Evolutionary conservation across 23 tunicate genomes (phyloP).

Genomic region (Styela plicata): DNA sequence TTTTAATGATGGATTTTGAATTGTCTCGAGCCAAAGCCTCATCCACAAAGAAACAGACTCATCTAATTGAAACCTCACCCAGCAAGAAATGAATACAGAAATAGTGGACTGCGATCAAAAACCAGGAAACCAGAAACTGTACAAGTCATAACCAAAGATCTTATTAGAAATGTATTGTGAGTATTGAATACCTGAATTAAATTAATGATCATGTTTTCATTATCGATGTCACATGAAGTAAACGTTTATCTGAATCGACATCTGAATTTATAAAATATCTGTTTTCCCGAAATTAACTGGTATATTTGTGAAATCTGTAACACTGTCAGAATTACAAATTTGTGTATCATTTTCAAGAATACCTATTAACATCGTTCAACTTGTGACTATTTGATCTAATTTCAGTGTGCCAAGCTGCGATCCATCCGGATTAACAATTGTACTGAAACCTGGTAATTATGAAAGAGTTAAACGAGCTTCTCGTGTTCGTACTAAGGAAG

Average conservation of each 20-base stretch:
- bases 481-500: conserved; percentile 67
- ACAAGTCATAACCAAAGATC: conserved; percentile 98
- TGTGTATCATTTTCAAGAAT: no score
- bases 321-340: no score
- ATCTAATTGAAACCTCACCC: conserved; percentile 13
- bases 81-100: conserved; percentile 19
- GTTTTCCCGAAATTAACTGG: no score
- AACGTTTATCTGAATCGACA: no score
- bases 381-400: no score
- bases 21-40: background rate
- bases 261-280: no score
- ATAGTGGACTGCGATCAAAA: conserved; percentile 47
- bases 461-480: conserved; percentile 49
- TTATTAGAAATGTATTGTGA: conserved; percentile 93
- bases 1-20: no score
- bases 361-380: no score
- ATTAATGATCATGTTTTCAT: no score
- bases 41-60: background rate
- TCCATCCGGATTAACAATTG: conserved; percentile 91
- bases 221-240: no score
- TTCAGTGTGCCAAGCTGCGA: conserved; percentile 70
- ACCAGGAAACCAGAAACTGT: conserved; percentile 79
- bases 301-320: no score
- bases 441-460: conserved; percentile 54
- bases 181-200: background rate